These are phyloP conservation scores for Eristalis intricaria DNA, from an alignment of 2,888 invertebrate genomes.

Conservation along the genomic window DNA sequence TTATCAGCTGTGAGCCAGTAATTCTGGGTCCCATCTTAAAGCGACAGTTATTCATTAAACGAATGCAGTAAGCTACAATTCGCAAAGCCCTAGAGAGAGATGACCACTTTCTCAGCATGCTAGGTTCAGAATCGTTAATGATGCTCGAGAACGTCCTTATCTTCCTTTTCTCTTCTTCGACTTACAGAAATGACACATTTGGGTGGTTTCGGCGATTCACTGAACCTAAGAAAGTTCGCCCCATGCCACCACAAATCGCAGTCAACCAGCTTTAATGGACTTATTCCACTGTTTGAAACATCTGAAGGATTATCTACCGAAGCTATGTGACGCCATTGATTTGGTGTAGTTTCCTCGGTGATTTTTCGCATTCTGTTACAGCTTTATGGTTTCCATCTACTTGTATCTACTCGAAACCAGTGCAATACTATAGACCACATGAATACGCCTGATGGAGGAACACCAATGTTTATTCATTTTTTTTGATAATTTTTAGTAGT, in stretches of 20 bases:
- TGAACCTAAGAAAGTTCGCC: neutral
- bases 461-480: neutral
- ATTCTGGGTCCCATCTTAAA: neutral
- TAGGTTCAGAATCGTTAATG: too few species aligned
- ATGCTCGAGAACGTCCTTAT: neutral
- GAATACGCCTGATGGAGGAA: neutral
- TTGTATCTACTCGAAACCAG: neutral
- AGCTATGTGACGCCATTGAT: neutral
- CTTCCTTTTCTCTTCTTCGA: too few species aligned
- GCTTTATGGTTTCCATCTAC: neutral
- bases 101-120: too few species aligned
- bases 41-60: neutral
- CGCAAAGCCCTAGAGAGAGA: neutral
- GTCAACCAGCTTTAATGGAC: neutral
- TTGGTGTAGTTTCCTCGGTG: neutral
- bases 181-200: too few species aligned
- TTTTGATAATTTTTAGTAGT: neutral
- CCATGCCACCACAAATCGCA: constrained; percentile 22
- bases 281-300: constrained; percentile 24
- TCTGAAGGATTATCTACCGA: constrained; percentile 10
- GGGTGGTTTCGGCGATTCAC: neutral
- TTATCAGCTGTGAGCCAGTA: neutral
- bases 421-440: neutral
- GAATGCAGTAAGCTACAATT: neutral
- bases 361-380: neutral